A percentile compares a stretch with the other conserved stretches of the same genome.
phyloP scores from a whole-genome alignment of 2,797 vertebrate genomes.

The Pipistrellus pygmaeus region DNA sequence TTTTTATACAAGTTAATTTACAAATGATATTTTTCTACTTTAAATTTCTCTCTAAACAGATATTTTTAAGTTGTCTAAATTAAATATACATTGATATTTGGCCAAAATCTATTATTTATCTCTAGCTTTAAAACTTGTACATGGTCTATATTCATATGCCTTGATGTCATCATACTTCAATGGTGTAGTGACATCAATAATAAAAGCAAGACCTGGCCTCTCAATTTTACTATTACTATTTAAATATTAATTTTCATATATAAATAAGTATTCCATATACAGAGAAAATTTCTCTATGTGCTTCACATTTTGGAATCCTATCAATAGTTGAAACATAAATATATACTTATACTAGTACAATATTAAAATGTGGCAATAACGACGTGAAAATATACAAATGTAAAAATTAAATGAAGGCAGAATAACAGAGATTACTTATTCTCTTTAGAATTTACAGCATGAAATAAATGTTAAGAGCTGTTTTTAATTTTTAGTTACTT shows the following conservation, averaged over 20 bases:
- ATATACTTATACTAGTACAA: background rate
- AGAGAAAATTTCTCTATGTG: background rate
- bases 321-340: conserved; percentile 1
- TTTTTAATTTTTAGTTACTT: conserved; percentile 47
- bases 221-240: conserved; percentile 8
- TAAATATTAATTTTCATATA: conserved; percentile 39
- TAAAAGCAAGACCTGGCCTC: background rate
- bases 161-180: background rate
- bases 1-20: conserved; percentile 62
- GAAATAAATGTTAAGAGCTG: background rate
- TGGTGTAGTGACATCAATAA: background rate
- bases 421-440: background rate
- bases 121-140: background rate
- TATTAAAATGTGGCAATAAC: conserved; percentile 16
- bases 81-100: background rate
- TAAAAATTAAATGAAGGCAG: conserved; percentile 28
- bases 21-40: background rate
- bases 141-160: background rate
- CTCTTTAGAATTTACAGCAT: conserved; percentile 7
- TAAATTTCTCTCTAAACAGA: background rate
- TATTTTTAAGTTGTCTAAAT: conserved; percentile 4
- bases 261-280: background rate
- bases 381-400: conserved; percentile 7
- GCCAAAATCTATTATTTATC: background rate
- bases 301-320: background rate